Base-by-base conservation (phyloP, 2,797 vertebrate genomes). In the Ptychobarbus kaznakovi region DNA sequence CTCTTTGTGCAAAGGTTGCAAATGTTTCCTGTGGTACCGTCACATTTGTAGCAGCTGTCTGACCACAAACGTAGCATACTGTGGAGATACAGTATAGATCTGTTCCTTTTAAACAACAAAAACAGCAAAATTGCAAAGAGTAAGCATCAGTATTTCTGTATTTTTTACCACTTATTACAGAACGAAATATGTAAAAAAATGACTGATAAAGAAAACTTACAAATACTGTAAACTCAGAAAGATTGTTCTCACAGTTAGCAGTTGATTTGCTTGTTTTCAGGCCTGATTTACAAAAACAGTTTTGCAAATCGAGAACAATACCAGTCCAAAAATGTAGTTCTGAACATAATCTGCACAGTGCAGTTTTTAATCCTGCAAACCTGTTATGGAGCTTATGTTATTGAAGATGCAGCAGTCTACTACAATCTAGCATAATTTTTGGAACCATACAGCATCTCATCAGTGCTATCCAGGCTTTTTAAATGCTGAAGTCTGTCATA, bases 11-110 rank as follows among this genome's bases (percentile, higher is more conserved):
- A 63, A 84, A 28, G 20, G 28, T 76, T 74, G 72, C 80, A 86
- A 76, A 63, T 88, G 82, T 82, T 91, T 84, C 86, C 86, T 90
- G 88, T 90, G 72, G 87, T 80, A 85, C 80, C 80, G 68, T 90
- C 84, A 89, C 81, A 86, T 87, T 87, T 72, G 66, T 63, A 80
- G 56, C 81, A 81, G 81, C 84, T 88, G 75, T n/a, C 46, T 86
- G 85, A 86, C 87, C 89, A 92, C 92, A 91, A 25, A 69, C 86
- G 89, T 91, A 92, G 91, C 84, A 81, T 40, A 63, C n/a, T 78
- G 42, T 65, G 42, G 78, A 81, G 25, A 56, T 66, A n/a, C 42
- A 81, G 15, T 35, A 77, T 6, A 70, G 3, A 56, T 9, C 28
- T 66, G 40, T 58, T 46, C 42, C 4, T 56, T 63, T 10, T 10